phyloP scores from a whole-genome alignment of 2,888 invertebrate genomes.

The Pseudanteris insignis region DNA sequence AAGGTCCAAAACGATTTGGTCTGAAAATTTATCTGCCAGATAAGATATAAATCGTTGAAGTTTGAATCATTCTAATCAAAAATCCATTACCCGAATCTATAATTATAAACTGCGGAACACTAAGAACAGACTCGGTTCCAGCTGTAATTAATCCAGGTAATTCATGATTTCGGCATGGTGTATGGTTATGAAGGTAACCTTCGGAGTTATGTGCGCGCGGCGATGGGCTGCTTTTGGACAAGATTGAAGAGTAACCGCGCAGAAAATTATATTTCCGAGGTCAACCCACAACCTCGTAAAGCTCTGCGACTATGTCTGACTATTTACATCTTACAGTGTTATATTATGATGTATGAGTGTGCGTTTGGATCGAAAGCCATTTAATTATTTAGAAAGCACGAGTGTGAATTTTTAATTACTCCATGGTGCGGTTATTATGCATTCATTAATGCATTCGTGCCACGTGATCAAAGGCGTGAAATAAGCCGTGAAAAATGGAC shows the following conservation, averaged over 20 bases:
- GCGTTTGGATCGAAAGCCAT: conserved; percentile 12
- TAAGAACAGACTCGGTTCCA: conserved; percentile 34
- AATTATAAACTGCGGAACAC: conserved; percentile 24
- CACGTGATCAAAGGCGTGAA: too few species aligned
- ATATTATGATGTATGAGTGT: conserved; percentile 18
- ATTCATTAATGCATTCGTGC: too few species aligned
- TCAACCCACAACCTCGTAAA: conserved; percentile 57
- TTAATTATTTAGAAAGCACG: conserved; percentile 12
- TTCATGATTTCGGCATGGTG: conserved; percentile 54
- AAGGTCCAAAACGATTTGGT: too few species aligned
- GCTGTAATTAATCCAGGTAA: conserved; percentile 48
- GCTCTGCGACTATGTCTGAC: conserved; percentile 34
- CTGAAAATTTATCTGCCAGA: too few species aligned
- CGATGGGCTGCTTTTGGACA: conserved; percentile 56
- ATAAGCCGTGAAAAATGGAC: conserved; percentile 6
- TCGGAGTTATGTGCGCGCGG: conserved; percentile 53
- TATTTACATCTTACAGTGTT: conserved; percentile 31
- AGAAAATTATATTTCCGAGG: conserved; percentile 60
- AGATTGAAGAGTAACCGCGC: conserved; percentile 57
- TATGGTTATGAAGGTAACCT: conserved; percentile 51
- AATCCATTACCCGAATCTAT: conserved; percentile 20
- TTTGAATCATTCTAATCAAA: conserved; percentile 2
- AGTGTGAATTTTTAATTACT: too few species aligned
- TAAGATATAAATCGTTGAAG: conserved; percentile 1
- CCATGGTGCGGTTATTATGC: too few species aligned